A percentile compares a stretch with the other conserved stretches of the same genome.
These are phyloP conservation scores for Laticauda colubrina DNA, from an alignment of 2,113 vertebrate species.

Conservation along the genomic window DNA sequence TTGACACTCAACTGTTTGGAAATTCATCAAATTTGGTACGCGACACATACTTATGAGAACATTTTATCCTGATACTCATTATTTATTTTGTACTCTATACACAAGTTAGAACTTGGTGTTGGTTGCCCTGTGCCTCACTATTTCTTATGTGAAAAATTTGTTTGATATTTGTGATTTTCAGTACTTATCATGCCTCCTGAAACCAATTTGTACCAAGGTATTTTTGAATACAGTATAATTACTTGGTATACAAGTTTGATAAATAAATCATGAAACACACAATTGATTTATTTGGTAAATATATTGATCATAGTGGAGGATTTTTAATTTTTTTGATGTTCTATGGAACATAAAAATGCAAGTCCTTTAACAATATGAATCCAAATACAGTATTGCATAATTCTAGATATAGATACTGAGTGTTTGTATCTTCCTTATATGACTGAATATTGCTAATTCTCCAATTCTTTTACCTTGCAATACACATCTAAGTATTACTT, in stretches of 20 bases:
- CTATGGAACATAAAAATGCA: neutral
- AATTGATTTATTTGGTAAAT: neutral
- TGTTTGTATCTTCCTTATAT: neutral
- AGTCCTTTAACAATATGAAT: neutral
- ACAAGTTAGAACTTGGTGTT: neutral
- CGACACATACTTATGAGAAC: too few species aligned
- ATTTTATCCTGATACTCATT: too few species aligned
- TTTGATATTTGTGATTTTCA: neutral
- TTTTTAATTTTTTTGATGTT: neutral
- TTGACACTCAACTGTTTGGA: too few species aligned
- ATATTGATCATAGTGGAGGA: neutral
- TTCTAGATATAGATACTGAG: neutral
- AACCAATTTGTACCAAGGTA: neutral
- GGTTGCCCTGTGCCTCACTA: neutral
- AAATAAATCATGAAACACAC: neutral
- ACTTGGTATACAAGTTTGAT: neutral
- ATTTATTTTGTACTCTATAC: too few species aligned
- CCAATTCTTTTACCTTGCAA: conserved; percentile 1
- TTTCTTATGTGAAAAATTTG: neutral
- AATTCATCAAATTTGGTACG: too few species aligned
- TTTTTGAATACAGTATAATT: neutral
- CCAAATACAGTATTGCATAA: neutral
- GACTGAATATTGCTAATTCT: neutral
- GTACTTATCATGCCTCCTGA: neutral
- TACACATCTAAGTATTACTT: conserved; percentile 3